A percentile compares a stretch with the other conserved stretches of the same genome.
These are phyloP conservation scores for Lathronympha strigana DNA, from an alignment of 2,888 invertebrate genomes.

Conservation along the genomic window DNA sequence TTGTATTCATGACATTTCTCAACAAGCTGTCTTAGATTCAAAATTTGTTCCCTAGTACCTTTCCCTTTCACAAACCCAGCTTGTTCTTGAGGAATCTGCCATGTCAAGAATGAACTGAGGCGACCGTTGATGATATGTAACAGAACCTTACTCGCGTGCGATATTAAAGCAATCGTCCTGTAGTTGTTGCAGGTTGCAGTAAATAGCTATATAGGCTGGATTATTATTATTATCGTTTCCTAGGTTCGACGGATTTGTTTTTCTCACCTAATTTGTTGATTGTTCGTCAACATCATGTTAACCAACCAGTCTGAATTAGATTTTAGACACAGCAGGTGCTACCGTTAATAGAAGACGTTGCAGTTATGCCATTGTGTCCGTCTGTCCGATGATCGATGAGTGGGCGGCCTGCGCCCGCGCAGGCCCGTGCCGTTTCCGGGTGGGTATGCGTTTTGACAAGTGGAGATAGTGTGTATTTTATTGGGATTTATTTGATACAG, in stretches of 20 bases:
- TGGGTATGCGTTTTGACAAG: conserved; percentile 16
- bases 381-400: conserved; percentile 52
- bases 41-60: too few species aligned
- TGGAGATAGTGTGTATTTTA: not conserved
- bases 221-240: too few species aligned
- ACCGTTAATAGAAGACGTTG: conserved; percentile 37
- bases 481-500: not conserved
- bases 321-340: conserved; percentile 22
- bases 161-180: too few species aligned
- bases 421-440: conserved; percentile 26
- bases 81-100: too few species aligned
- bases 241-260: not conserved
- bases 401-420: conserved; percentile 38
- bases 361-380: conserved; percentile 43
- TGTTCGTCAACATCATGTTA: not conserved
- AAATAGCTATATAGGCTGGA: too few species aligned
- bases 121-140: too few species aligned
- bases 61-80: too few species aligned
- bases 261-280: not conserved
- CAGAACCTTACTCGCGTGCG: too few species aligned
- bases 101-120: too few species aligned
- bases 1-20: too few species aligned
- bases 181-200: too few species aligned
- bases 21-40: too few species aligned
- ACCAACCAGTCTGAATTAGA: not conserved